Base-by-base conservation (phyloP, 2,888 invertebrate species). In the Heliconius erato region DNA sequence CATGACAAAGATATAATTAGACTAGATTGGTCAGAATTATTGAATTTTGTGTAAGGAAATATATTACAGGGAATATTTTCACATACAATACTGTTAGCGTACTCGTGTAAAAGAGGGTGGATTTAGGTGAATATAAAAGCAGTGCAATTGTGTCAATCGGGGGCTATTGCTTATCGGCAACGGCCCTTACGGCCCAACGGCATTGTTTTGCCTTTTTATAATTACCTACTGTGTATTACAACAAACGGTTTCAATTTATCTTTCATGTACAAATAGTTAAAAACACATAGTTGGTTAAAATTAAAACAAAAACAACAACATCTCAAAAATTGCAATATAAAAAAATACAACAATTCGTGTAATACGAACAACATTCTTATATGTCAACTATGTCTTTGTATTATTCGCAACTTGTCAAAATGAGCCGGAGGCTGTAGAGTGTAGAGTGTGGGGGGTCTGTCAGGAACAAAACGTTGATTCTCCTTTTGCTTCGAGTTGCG, bases 391-490 rank as follows among this genome's bases (percentile, higher is more conserved):
- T 63, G 59, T 81, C 81, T n/a, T 44, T 78, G 49, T 59, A 69
- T 78, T 79, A 74, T 63, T 81, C 76, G 28, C 74, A 74, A 67
- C 77, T 79, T 63, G 81, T 68, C 78, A 76, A 79, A 76, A 81
- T 76, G 54, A 76, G 83, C 74, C 76, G 28, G 26, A 71, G 79
- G 83, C 81, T 67, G 72, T 79, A 76, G 49, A 74, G 81, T 69
- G 35, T n/a, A 69, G 49, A 74, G 81, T 69, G 35, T n/a, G 63
- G 35, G 79, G 83, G 65, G 68, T 79, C 81, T 83, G 83, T 83
- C 83, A 83, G 79, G 49, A 40, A 32, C 81, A 83, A 79, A 32
- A 67, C 65, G 79, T 77, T 79, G 76, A 81, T 81, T 83, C 74
- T 79, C 65, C 74, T 71, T 67, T 63, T 28, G 23, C 63, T 35